These are phyloP conservation scores for Globodera ellingtonae DNA, from an alignment of 1,140 invertebrate genomes.

Conservation along the genomic window DNA sequence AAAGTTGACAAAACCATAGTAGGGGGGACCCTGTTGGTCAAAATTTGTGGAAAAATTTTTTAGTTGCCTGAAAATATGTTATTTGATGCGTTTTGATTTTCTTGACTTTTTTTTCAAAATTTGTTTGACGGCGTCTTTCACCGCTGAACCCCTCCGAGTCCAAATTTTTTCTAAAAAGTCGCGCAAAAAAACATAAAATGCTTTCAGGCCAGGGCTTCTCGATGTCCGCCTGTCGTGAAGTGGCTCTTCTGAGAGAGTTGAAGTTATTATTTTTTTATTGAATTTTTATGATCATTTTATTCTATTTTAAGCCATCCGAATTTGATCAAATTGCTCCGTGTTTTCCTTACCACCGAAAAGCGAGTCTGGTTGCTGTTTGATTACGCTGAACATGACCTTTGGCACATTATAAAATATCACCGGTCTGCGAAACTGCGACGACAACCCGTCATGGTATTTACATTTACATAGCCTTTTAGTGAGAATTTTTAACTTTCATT, in stretches of 20 bases:
- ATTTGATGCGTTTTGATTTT: background rate
- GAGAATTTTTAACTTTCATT: too few relatives aligned
- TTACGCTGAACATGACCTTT: conserved; percentile 98
- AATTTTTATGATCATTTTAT: conserved; percentile 14
- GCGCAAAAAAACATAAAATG: too few relatives aligned
- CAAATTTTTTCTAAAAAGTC: too few relatives aligned
- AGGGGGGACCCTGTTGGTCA: too few relatives aligned
- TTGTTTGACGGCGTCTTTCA: too few relatives aligned
- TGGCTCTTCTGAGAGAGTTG: conserved; percentile 94
- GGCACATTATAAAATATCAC: conserved; percentile 99
- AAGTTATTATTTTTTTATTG: conserved; percentile 73
- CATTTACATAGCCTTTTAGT: background rate
- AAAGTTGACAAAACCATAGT: too few relatives aligned
- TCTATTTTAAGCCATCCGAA: conserved; percentile 58
- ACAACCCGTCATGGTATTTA: conserved; percentile 72
- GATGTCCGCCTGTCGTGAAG: conserved; percentile 99
- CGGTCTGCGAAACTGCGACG: conserved; percentile 96
- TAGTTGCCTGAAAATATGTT: too few relatives aligned
- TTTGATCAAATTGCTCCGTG: conserved; percentile 76
- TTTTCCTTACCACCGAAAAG: conserved; percentile 86
- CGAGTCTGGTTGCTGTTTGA: conserved; percentile 88
- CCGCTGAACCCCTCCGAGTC: too few relatives aligned
- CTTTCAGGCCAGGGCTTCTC: conserved; percentile 76
- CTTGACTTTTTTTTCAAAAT: background rate
- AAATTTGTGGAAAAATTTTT: too few relatives aligned